These are phyloP conservation scores for human (Homo sapiens) DNA, from an alignment of 2,113 vertebrate species.

Conservation along the genomic window DNA sequence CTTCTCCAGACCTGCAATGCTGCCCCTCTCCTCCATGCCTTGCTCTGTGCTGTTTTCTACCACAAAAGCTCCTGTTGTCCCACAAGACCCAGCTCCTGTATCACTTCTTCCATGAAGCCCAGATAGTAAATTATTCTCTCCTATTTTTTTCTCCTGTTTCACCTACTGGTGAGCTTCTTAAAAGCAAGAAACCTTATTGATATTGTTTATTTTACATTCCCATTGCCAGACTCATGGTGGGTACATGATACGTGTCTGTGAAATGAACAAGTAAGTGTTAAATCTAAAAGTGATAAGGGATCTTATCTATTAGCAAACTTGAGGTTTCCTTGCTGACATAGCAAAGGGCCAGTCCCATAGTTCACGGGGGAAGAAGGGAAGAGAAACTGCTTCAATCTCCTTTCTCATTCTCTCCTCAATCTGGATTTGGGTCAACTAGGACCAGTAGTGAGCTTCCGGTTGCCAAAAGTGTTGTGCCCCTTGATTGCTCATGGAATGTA, in stretches of 20 bases:
- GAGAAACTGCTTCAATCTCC: not conserved
- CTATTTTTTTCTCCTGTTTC: not conserved
- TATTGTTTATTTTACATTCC: not conserved
- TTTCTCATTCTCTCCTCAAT: not conserved
- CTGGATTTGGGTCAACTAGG: not conserved
- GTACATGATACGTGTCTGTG: not conserved
- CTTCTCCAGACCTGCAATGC: accelerated
- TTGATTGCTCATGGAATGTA: not conserved
- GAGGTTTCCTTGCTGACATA: not conserved
- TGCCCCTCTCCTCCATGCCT: not conserved
- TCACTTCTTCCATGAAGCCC: not conserved
- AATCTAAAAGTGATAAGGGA: not conserved
- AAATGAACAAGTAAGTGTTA: not conserved
- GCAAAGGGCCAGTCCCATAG: not conserved
- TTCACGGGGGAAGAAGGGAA: not conserved
- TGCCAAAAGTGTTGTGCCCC: not conserved
- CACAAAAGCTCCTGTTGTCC: not conserved
- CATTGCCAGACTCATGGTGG: not conserved
- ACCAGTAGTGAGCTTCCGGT: not conserved
- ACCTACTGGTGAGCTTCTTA: not conserved
- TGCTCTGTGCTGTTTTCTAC: not conserved
- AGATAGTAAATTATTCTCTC: not conserved
- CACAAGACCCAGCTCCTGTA: not conserved
- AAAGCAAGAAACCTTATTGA: not conserved
- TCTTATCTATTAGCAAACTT: not conserved